phyloP scores from a whole-genome alignment of 1,140 invertebrate species.

The Trialeurodes vaporariorum region DNA sequence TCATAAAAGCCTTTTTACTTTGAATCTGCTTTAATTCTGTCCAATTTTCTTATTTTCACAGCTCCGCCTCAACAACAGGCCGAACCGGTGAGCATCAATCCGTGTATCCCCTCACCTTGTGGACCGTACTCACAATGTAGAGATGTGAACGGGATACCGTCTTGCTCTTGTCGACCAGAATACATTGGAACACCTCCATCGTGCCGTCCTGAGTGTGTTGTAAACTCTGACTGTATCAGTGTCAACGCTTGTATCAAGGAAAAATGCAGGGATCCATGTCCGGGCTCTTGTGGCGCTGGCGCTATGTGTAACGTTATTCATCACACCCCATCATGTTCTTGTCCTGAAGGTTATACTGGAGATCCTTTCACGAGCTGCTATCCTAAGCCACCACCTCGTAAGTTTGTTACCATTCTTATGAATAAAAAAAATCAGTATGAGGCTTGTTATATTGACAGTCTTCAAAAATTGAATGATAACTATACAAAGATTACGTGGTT shows the following conservation, averaged over 20 bases:
- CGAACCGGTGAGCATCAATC: constrained; percentile 22
- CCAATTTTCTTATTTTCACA: too few relatives aligned
- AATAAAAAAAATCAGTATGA: background rate
- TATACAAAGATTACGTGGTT: too few relatives aligned
- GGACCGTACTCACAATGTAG: constrained; percentile 43
- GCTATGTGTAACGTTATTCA: constrained; percentile 42
- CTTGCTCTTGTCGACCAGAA: constrained; percentile 41
- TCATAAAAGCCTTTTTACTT: constrained; percentile 35
- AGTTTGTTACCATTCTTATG: constrained; percentile 4
- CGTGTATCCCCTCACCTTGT: constrained; percentile 41
- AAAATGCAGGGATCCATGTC: constrained; percentile 57
- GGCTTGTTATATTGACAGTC: too few relatives aligned
- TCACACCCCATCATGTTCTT: constrained; percentile 42
- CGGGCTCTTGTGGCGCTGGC: constrained; percentile 51
- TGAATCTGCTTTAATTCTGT: too few relatives aligned
- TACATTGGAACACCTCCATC: constrained; percentile 52
- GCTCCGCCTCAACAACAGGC: constrained; percentile 8
- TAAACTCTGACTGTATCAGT: constrained; percentile 55
- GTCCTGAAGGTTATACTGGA: constrained; percentile 40
- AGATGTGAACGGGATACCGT: constrained; percentile 37
- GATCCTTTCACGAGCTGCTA: constrained; percentile 40
- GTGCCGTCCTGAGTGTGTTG: constrained; percentile 55
- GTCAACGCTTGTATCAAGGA: constrained; percentile 54
- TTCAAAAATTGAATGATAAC: too few relatives aligned
- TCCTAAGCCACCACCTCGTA: constrained; percentile 19